Evolutionary conservation across 1,140 invertebrate genomes (phyloP).

Genomic region (Zaprionus inermis): DNA sequence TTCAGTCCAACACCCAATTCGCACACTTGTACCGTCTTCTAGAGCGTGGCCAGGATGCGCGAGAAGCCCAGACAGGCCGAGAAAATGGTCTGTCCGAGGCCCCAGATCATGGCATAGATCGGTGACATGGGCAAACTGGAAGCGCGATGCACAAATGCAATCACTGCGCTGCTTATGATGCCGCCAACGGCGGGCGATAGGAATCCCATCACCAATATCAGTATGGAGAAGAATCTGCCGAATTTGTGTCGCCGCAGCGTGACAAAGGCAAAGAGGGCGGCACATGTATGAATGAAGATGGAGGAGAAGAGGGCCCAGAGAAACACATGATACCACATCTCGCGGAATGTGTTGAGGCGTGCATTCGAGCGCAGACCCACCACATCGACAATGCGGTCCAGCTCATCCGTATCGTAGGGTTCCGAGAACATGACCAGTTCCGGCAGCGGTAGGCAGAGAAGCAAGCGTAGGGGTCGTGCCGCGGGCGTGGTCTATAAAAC

Average conservation of each 20-base stretch:
- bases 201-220: slow-evolving; percentile 95
- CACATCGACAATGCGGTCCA: slow-evolving; percentile 88
- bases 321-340: slow-evolving; percentile 97
- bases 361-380: slow-evolving; percentile 86
- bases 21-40: slow-evolving; percentile 21
- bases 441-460: neutral
- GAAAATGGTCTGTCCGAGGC: slow-evolving; percentile 95
- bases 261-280: slow-evolving; percentile 94
- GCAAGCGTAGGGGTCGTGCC: neutral
- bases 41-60: slow-evolving; percentile 94
- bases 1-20: slow-evolving; percentile 34
- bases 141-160: slow-evolving; percentile 96
- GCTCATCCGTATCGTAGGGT: slow-evolving; percentile 84
- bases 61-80: slow-evolving; percentile 95
- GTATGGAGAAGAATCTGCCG: slow-evolving; percentile 95
- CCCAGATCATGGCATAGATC: slow-evolving; percentile 96
- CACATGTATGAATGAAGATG: slow-evolving; percentile 95
- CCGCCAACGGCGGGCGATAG: slow-evolving; percentile 93
- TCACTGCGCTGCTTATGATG: slow-evolving; percentile 95
- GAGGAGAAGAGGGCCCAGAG: slow-evolving; percentile 97
- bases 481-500: neutral
- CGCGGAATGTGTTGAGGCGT: slow-evolving; percentile 88
- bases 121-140: slow-evolving; percentile 94
- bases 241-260: slow-evolving; percentile 96
- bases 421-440: slow-evolving; percentile 85